Evolutionary conservation across 1,140 invertebrate species (phyloP).

Genomic region (Cataglyphis hispanica): DNA sequence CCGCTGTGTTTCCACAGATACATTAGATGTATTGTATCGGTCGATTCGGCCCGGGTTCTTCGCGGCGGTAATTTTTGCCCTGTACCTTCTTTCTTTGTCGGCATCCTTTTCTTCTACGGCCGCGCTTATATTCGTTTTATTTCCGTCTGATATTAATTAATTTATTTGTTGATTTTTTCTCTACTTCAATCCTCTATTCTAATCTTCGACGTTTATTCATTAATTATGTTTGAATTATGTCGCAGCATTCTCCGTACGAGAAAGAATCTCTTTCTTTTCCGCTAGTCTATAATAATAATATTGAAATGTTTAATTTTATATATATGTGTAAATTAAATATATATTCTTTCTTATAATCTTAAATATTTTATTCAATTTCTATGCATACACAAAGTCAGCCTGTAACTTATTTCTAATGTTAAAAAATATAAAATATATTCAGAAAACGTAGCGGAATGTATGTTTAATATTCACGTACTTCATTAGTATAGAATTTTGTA

Average conservation of each 20-base stretch:
- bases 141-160: slow-evolving; percentile 32
- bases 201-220: not conserved
- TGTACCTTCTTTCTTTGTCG: slow-evolving; percentile 21
- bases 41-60: slow-evolving; percentile 56
- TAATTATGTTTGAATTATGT: slow-evolving; percentile 12
- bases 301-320: not conserved
- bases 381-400: too few species aligned
- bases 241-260: not conserved
- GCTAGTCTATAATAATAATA: not conserved
- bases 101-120: not conserved
- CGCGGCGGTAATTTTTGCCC: slow-evolving; percentile 15
- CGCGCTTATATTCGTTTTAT: not conserved
- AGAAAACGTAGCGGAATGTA: too few species aligned
- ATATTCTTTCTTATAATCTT: too few species aligned
- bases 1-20: slow-evolving; percentile 58
- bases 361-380: too few species aligned
- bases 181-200: not conserved
- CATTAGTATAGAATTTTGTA: not conserved
- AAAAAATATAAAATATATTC: too few species aligned
- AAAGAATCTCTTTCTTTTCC: not conserved
- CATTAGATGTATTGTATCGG: slow-evolving; percentile 74
- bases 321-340: too few species aligned
- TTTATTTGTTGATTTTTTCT: slow-evolving; percentile 5
- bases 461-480: too few species aligned
- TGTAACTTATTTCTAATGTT: too few species aligned